These are phyloP conservation scores for Dipodomys merriami DNA, from an alignment of 2,113 vertebrate species.

Conservation along the genomic window DNA sequence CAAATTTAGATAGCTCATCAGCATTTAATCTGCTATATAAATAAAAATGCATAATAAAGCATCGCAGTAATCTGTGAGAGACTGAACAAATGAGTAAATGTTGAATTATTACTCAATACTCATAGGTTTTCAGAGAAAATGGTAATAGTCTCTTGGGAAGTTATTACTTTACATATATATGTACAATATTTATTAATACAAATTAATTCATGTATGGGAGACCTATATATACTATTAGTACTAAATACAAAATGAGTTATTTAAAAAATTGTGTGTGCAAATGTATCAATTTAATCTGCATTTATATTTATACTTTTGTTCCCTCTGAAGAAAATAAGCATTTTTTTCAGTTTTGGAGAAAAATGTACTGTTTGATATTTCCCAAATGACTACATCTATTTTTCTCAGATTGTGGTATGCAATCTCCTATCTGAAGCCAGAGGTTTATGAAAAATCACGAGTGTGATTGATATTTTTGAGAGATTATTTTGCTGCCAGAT, in stretches of 20 bases:
- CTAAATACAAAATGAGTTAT: not conserved
- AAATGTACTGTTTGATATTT: not conserved
- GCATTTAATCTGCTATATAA: not conserved
- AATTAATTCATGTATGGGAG: not conserved
- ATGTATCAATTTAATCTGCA: not conserved
- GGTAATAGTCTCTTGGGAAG: not conserved
- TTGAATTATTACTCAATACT: not conserved
- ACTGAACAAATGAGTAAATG: not conserved
- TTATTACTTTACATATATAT: not conserved
- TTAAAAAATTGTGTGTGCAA: constrained; percentile 36
- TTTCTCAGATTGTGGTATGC: not conserved
- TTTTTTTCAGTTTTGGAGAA: no score
- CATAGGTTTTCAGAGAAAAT: not conserved
- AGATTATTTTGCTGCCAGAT: not conserved
- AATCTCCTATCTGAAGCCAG: not conserved
- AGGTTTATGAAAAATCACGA: not conserved
- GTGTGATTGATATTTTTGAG: not conserved
- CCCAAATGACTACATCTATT: not conserved
- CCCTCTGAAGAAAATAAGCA: not conserved
- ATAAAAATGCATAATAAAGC: not conserved
- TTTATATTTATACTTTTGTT: constrained; percentile 17
- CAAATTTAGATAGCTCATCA: not conserved
- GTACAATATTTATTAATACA: not conserved
- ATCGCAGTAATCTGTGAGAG: not conserved
- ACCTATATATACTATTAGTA: not conserved